Conservation (phyloP, 2,797 vertebrate species). For the Threskiornis aethiopicus region DNA sequence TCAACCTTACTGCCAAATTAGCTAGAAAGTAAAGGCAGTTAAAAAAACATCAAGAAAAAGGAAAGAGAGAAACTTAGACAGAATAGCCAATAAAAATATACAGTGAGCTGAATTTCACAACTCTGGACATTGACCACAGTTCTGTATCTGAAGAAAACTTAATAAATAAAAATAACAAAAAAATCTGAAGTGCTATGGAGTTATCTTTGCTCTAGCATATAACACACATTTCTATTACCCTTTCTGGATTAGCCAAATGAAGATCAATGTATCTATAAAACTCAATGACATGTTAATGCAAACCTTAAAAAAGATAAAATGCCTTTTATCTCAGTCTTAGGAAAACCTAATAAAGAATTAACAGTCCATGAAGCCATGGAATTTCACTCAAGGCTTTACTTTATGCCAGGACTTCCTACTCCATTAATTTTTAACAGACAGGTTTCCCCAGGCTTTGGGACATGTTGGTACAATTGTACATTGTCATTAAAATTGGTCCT, state of each 20-base stretch:
- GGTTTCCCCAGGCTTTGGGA: constrained; percentile 50
- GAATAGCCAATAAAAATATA: background rate
- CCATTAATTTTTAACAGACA: constrained; percentile 74
- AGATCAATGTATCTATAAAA: constrained; percentile 74
- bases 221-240: constrained; percentile 59
- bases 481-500: background rate
- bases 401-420: constrained; percentile 68
- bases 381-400: constrained; percentile 76
- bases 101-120: background rate
- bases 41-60: background rate
- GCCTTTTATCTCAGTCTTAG: constrained; percentile 76
- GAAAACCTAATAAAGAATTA: constrained; percentile 82
- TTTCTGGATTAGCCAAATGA: constrained; percentile 70
- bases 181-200: background rate
- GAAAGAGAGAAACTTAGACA: background rate
- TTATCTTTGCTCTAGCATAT: constrained; percentile 31
- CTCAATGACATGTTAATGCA: constrained; percentile 71
- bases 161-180: constrained; percentile 33
- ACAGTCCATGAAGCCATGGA: constrained; percentile 72
- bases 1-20: background rate
- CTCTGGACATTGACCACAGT: background rate
- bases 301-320: constrained; percentile 79
- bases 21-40: background rate
- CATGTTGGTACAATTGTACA: background rate
- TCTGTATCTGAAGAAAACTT: background rate